Evolutionary conservation across 2,113 vertebrate genomes (phyloP).

Genomic region (Columba janthina): DNA sequence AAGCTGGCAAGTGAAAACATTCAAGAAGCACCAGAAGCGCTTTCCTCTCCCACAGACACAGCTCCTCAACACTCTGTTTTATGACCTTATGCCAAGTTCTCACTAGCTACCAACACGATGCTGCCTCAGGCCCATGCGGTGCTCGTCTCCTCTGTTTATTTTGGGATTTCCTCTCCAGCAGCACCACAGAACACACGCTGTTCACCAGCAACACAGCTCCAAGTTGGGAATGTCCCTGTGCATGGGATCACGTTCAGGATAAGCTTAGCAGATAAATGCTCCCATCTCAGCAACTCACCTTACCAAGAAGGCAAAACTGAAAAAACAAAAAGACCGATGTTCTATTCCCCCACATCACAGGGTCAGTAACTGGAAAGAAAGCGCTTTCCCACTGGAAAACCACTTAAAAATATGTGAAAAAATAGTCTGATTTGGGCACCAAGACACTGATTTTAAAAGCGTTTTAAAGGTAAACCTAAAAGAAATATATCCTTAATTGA

Average conservation of each 20-base stretch:
- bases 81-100: neutral
- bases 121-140: neutral
- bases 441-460: neutral
- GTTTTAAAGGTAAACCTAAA: neutral
- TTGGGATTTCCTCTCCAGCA: neutral
- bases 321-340: neutral
- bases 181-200: neutral
- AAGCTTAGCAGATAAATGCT: neutral
- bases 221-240: rapidly evolving
- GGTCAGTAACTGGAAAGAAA: neutral
- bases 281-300: neutral
- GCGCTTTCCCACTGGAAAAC: neutral
- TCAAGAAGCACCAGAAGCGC: neutral
- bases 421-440: neutral
- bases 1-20: neutral
- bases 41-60: neutral
- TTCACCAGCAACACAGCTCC: neutral
- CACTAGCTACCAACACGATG: neutral
- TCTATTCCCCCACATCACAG: rapidly evolving
- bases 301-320: neutral
- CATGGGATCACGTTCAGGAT: rapidly evolving
- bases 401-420: neutral
- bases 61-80: neutral
- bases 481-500: neutral
- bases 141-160: neutral